Evolutionary conservation across 2,888 invertebrate genomes (phyloP).

Genomic region (Troglohyphantes excavatus): DNA sequence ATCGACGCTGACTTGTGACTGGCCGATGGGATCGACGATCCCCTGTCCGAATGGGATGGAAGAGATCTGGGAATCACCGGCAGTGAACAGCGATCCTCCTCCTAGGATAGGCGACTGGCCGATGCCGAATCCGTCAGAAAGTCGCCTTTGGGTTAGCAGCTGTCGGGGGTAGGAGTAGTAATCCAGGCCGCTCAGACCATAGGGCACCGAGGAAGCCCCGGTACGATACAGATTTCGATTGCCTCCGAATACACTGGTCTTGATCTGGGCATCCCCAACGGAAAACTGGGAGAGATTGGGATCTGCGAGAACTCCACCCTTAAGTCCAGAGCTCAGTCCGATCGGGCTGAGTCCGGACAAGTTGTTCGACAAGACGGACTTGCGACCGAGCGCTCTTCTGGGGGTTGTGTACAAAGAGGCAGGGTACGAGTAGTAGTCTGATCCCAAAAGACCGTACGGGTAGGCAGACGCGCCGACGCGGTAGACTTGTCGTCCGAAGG

Average conservation of each 20-base stretch:
- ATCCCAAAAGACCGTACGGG: conserved; percentile 56
- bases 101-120: conserved; percentile 37
- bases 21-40: conserved; percentile 38
- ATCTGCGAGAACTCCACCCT: conserved; percentile 39
- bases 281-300: conserved; percentile 53
- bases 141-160: conserved; percentile 31
- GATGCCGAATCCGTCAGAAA: conserved; percentile 47
- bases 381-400: conserved; percentile 24
- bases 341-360: conserved; percentile 54
- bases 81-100: conserved; percentile 65
- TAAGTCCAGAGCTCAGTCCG: conserved; percentile 29
- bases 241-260: conserved; percentile 32
- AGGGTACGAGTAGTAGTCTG: conserved; percentile 68
- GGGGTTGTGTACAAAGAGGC: conserved; percentile 39
- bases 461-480: conserved; percentile 43
- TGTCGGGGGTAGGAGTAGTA: conserved; percentile 61
- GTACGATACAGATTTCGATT: conserved; percentile 49
- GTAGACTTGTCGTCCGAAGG: conserved; percentile 52
- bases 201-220: conserved; percentile 57
- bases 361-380: conserved; percentile 27
- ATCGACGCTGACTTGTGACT: conserved; percentile 38
- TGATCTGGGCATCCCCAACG: conserved; percentile 59
- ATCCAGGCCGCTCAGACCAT: conserved; percentile 62
- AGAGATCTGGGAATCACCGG: conserved; percentile 61
- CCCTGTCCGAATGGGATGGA: too few species aligned